Evolutionary conservation across 1,140 invertebrate species (phyloP), one percentile per base, ranked within the genome.

Genomic region (Scaptomyza graminum): DNA sequence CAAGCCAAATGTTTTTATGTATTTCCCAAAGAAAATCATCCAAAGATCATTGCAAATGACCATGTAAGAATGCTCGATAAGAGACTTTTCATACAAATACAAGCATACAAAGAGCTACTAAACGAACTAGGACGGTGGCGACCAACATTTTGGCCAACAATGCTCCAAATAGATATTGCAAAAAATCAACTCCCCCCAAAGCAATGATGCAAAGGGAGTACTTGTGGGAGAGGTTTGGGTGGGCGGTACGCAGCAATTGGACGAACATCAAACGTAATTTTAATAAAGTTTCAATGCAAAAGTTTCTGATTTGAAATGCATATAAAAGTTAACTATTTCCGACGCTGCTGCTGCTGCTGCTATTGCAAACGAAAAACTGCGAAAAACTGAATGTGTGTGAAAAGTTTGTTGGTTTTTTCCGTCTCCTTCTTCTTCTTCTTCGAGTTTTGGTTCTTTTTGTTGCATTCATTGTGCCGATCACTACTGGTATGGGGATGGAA

Each of bases 311-410:
- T 85, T 85, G 82, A 85, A 85, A 85, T 85, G 82, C 82, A 80
- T 77, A 85, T 85, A 87, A 87, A 87, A 85, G 82, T 85, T 85
- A 87, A 85, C 82, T 87, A 85, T 87, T 85, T 85, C 82, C 82
- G 83, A 79, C 75, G 64, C 50, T 59, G 59, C 68, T 34, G 43
- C 52, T 34, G 31, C 31, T 34, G 31, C 31, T 34, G 31, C 31
- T 34, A 9, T 7, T 34, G 8, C 31, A 34, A 37, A 22, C 46
- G 62, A 63, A 69, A 34, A 82, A 69, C 71, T 76, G 34, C 64
- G 54, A 63, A 13, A 34, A 59, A 49, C 74, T 76, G 63, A 60
- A 63, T 87, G 72, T 85, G 82, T 87, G 81, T 77, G 74, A 70
- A 85, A 85, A 81, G 74, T 85, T 82, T 55, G 16, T 49, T 11